Percentiles rank a stretch among this genome's conserved stretches.
phyloP scores from a whole-genome alignment of 2,797 vertebrate species.

The Alouatta caraya region DNA sequence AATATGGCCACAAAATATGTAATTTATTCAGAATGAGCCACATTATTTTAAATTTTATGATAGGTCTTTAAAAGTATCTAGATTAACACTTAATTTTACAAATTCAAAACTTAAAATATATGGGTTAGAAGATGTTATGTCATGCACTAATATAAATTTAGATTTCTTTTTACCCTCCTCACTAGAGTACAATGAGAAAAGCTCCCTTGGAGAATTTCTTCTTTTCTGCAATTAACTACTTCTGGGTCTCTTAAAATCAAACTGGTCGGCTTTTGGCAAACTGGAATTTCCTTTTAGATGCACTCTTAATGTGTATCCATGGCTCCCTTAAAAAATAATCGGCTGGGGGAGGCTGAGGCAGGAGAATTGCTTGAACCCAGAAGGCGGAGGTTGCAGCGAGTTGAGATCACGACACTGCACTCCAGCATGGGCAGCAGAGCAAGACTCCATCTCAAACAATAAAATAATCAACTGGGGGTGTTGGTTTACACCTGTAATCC shows the following conservation, averaged over 20 bases:
- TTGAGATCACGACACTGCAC: neutral
- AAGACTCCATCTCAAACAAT: neutral
- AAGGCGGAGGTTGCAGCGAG: neutral
- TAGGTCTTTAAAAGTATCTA: neutral
- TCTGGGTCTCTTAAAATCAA: neutral
- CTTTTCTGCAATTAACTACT: neutral
- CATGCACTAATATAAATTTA: neutral
- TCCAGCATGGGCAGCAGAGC: neutral
- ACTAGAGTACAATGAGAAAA: neutral
- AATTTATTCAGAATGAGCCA: neutral
- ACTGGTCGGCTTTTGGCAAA: neutral
- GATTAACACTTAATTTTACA: neutral
- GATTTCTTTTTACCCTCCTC: neutral
- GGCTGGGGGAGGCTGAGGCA: neutral
- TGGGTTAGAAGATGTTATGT: neutral
- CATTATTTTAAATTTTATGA: neutral
- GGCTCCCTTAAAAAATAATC: neutral
- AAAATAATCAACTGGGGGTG: too few species aligned
- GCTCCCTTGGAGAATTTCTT: neutral
- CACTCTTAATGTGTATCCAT: neutral
- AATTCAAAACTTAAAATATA: neutral
- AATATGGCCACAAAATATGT: neutral
- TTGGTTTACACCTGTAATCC: neutral
- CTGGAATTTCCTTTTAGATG: neutral
- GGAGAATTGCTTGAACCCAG: neutral